A percentile compares a stretch with the other conserved stretches of the same genome.
These are phyloP conservation scores for Larimichthys polyactis DNA, from an alignment of 2,113 vertebrate species.

Conservation along the genomic window DNA sequence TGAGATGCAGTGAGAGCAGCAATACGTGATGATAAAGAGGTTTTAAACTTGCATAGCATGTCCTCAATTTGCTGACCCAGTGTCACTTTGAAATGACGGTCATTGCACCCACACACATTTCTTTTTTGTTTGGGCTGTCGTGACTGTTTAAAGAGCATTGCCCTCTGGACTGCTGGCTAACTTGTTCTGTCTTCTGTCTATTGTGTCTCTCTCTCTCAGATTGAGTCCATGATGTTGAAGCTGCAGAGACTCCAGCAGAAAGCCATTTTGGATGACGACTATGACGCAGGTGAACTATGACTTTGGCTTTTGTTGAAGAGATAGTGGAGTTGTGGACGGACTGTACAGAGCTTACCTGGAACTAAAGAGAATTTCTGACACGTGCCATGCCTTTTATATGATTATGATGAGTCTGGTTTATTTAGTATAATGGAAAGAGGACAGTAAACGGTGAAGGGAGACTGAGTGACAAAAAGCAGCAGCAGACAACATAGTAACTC, in stretches of 20 bases:
- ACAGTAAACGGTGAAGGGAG: neutral
- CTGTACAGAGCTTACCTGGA: neutral
- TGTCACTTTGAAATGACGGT: slow-evolving; percentile 34
- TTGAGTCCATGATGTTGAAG: slow-evolving; percentile 88
- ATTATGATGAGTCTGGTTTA: neutral
- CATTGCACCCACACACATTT: slow-evolving; percentile 29
- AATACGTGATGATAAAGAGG: neutral
- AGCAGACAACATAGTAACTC: neutral
- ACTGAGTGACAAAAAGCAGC: neutral
- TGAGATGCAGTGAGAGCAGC: too few species aligned
- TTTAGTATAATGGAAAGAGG: neutral
- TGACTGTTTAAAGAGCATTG: slow-evolving; percentile 9
- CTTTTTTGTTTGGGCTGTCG: neutral
- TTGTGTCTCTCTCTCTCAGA: slow-evolving; percentile 73
- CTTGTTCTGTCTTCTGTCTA: slow-evolving; percentile 3
- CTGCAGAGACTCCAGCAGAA: slow-evolving; percentile 91
- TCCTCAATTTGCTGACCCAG: slow-evolving; percentile 21
- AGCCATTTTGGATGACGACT: slow-evolving; percentile 90
- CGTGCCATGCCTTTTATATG: too few species aligned
- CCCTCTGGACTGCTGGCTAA: slow-evolving; percentile 46
- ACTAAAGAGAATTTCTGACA: neutral
- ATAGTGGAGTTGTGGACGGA: neutral
- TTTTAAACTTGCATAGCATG: slow-evolving; percentile 1
- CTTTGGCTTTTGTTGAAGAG: slow-evolving; percentile 6
- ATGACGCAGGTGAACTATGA: slow-evolving; percentile 86